phyloP scores from a whole-genome alignment of 1,140 invertebrate species.

The Bombus confusus region DNA sequence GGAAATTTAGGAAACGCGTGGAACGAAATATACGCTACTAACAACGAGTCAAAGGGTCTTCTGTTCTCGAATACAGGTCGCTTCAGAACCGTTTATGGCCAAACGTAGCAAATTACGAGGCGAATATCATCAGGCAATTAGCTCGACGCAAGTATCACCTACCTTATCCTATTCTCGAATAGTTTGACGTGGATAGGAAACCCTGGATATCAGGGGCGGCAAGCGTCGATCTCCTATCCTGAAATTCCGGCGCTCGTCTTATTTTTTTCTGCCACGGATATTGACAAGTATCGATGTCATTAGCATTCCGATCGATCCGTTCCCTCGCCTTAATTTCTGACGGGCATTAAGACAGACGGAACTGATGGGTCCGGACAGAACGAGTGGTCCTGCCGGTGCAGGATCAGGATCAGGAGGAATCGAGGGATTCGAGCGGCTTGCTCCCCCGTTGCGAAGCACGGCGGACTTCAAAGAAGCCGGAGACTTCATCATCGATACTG shows the following conservation, averaged over 20 bases:
- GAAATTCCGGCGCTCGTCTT: constrained; percentile 11
- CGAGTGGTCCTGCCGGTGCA: constrained; percentile 60
- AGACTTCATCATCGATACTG: constrained; percentile 82
- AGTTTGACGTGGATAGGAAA: no score
- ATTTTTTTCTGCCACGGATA: constrained; percentile 23
- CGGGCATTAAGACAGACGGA: constrained; percentile 72
- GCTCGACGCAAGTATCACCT: no score
- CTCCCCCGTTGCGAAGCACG: constrained; percentile 77
- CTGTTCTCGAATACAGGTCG: no score
- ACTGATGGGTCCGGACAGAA: constrained; percentile 66
- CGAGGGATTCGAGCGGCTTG: constrained; percentile 68
- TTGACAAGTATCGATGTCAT: constrained; percentile 59
- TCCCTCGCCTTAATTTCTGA: constrained; percentile 71
- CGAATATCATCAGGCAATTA: no score
- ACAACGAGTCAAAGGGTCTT: no score
- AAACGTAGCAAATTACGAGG: no score
- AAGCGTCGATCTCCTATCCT: neutral
- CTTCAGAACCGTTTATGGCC: no score
- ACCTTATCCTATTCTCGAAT: no score
- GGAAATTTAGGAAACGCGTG: no score
- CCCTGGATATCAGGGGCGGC: neutral
- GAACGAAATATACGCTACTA: no score
- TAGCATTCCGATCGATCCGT: constrained; percentile 50
- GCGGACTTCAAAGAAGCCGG: constrained; percentile 80
- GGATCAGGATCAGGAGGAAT: constrained; percentile 66